Conservation (phyloP, 2,113 vertebrate genomes). For the Abramis brama region DNA sequence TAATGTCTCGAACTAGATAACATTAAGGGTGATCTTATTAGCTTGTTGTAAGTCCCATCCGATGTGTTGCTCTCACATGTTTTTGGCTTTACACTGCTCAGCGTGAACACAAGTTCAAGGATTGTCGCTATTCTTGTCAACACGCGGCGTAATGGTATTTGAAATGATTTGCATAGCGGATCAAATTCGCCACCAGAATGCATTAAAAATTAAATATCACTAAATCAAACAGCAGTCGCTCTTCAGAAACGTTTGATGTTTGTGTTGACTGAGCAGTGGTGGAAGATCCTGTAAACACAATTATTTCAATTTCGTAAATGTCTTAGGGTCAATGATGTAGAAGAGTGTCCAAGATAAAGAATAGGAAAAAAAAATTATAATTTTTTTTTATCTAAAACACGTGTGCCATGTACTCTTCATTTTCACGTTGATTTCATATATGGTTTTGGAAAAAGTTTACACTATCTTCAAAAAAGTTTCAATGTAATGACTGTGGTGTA, state of each 20-base stretch:
- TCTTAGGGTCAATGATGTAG: conserved; percentile 2
- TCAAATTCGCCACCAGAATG: conserved; percentile 72
- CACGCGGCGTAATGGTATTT: conserved; percentile 69
- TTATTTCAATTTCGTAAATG: conserved; percentile 77
- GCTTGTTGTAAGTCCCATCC: conserved; percentile 39
- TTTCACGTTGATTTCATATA: background rate
- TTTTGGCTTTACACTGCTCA: conserved; percentile 45
- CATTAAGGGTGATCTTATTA: conserved; percentile 71
- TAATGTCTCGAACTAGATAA: conserved; percentile 69
- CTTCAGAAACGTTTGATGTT: conserved; percentile 69
- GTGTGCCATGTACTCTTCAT: background rate
- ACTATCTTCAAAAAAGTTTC: background rate
- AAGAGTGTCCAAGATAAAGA: background rate
- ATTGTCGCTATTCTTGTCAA: conserved; percentile 73
- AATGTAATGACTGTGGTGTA: background rate
- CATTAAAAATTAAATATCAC: conserved; percentile 78
- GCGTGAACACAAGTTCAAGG: conserved; percentile 70
- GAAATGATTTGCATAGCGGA: conserved; percentile 75
- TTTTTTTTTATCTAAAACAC: background rate
- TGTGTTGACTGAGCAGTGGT: conserved; percentile 66
- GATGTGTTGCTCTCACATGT: conserved; percentile 8
- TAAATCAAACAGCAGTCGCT: conserved; percentile 71
- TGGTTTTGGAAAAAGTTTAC: background rate
- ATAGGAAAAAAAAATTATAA: background rate
- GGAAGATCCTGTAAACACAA: conserved; percentile 72